These are phyloP conservation scores for Corythaixoides concolor DNA, from an alignment of 2,113 vertebrate genomes.

Conservation along the genomic window DNA sequence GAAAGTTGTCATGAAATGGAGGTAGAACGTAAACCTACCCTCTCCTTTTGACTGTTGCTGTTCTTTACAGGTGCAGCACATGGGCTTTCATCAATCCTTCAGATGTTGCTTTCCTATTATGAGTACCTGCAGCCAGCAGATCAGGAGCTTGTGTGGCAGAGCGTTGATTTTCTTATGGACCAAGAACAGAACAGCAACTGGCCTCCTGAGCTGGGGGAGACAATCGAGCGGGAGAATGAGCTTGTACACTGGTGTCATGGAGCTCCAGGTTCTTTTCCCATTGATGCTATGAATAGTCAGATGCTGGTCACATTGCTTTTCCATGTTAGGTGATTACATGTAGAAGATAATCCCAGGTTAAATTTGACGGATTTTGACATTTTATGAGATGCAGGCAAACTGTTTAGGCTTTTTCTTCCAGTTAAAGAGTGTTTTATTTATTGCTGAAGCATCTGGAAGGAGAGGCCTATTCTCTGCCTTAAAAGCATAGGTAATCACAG, in stretches of 20 bases:
- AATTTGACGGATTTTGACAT: not conserved
- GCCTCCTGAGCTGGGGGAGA: conserved; percentile 87
- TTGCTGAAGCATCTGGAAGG: not conserved
- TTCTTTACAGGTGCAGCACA: conserved; percentile 83
- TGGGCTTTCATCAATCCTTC: conserved; percentile 88
- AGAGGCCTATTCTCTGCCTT: not conserved
- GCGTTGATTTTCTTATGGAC: conserved; percentile 90
- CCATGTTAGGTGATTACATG: not conserved
- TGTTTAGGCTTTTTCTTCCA: not conserved
- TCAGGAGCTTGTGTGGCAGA: conserved; percentile 89
- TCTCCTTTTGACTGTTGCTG: not conserved
- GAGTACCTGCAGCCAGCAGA: conserved; percentile 84
- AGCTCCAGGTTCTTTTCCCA: conserved; percentile 79
- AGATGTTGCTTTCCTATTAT: conserved; percentile 89
- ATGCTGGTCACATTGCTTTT: not conserved
- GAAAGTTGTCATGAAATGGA: not conserved
- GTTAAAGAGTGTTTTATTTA: not conserved
- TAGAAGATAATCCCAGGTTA: not conserved
- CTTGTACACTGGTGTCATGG: conserved; percentile 92
- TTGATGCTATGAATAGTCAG: not conserved
- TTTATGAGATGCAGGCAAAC: not conserved
- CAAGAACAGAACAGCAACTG: conserved; percentile 92
- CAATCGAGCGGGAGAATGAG: conserved; percentile 86
- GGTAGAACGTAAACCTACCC: not conserved
- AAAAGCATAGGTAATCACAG: not conserved